phyloP scores from a whole-genome alignment of 2,888 invertebrate species.

The Apodemia duryi region DNA sequence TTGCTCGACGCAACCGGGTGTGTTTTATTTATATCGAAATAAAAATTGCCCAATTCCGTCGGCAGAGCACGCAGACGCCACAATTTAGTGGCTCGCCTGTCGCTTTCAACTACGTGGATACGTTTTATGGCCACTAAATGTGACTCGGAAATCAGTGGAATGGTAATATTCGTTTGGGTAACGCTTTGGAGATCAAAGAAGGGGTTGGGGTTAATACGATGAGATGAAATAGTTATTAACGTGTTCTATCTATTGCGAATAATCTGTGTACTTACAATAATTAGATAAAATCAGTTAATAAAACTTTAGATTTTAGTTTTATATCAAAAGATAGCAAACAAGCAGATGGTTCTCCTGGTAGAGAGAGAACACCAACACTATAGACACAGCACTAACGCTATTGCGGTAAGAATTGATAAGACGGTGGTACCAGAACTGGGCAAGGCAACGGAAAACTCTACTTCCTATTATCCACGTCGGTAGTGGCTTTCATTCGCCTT shows the following conservation, averaged over 20 bases:
- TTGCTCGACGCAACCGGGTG: constrained; percentile 50
- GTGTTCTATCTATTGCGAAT: background rate
- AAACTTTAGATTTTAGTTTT: too few relatives aligned
- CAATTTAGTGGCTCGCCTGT: constrained; percentile 45
- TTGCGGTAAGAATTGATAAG: too few relatives aligned
- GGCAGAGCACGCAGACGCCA: constrained; percentile 39
- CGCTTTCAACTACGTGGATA: constrained; percentile 34
- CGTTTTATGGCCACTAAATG: constrained; percentile 41
- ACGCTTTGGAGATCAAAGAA: constrained; percentile 22
- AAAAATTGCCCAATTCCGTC: constrained; percentile 62
- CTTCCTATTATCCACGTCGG: too few relatives aligned
- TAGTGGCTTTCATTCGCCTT: too few relatives aligned
- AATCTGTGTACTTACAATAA: too few relatives aligned
- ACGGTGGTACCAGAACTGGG: too few relatives aligned
- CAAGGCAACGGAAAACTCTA: too few relatives aligned
- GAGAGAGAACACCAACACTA: too few relatives aligned
- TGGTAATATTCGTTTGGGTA: constrained; percentile 29
- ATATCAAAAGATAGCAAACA: too few relatives aligned
- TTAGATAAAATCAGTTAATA: too few relatives aligned
- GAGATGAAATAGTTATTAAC: background rate
- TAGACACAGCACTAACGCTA: too few relatives aligned
- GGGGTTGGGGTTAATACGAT: background rate
- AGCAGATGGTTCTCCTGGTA: too few relatives aligned
- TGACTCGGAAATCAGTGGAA: constrained; percentile 42
- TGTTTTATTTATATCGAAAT: constrained; percentile 69